Conservation (phyloP, 2,888 invertebrate genomes). For the Drosophila vallismaia region DNA sequence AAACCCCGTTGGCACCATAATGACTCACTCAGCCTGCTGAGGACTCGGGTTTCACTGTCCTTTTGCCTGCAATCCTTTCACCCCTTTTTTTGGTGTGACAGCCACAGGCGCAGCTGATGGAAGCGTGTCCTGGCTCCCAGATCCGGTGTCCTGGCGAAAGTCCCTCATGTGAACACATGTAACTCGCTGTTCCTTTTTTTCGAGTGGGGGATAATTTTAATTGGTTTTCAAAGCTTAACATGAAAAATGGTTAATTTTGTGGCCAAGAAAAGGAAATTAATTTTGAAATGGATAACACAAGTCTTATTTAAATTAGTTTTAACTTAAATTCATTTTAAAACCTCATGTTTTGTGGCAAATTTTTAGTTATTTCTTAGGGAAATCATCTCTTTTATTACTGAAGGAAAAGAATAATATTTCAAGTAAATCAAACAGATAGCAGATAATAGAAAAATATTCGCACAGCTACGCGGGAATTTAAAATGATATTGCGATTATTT, state of each 20-base stretch:
- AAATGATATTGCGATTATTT: conserved; percentile 7
- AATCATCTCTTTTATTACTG: no score
- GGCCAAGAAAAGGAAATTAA: conserved; percentile 26
- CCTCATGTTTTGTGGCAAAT: no score
- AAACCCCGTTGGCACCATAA: conserved; percentile 43
- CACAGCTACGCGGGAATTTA: conserved; percentile 4
- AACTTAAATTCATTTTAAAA: no score
- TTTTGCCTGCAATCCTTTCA: not conserved
- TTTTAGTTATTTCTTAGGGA: no score
- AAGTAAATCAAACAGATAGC: no score
- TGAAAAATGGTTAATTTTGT: conserved; percentile 13
- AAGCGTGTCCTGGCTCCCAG: conserved; percentile 26
- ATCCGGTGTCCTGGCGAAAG: conserved; percentile 3
- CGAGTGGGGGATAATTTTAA: conserved; percentile 24
- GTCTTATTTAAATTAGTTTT: conserved; percentile 23
- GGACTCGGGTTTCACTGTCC: conserved; percentile 26
- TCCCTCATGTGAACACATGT: conserved; percentile 10
- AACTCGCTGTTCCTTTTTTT: conserved; percentile 1
- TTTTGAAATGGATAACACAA: conserved; percentile 14
- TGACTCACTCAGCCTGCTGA: conserved; percentile 60
- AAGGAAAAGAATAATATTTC: no score
- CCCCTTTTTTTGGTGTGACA: conserved; percentile 33
- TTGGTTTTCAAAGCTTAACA: conserved; percentile 32
- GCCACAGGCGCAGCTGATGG: conserved; percentile 24
- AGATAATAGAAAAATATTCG: no score